Percentiles rank a stretch among this genome's conserved stretches.
Evolutionary conservation across 2,888 invertebrate species (phyloP).

Genomic region (Cecidostiba fungosa): DNA sequence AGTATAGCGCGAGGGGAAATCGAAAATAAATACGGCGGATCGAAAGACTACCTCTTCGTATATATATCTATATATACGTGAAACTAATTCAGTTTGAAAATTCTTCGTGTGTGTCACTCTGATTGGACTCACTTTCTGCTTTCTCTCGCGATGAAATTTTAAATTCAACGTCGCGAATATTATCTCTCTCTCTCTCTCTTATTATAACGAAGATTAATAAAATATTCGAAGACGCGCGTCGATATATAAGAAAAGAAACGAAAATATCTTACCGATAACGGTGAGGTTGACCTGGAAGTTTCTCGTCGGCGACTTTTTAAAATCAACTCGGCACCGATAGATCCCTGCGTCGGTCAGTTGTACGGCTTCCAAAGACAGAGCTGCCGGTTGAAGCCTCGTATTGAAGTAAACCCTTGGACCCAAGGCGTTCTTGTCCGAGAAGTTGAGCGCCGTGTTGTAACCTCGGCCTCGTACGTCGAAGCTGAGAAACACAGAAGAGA

Average conservation of each 20-base stretch:
- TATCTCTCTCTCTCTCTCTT: constrained; percentile 23
- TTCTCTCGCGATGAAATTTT: no score
- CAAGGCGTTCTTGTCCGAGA: constrained; percentile 81
- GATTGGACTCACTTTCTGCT: no score
- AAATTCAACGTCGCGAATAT: constrained; percentile 29
- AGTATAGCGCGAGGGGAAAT: not conserved
- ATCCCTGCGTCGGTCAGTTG: constrained; percentile 78
- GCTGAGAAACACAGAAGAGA: constrained; percentile 71
- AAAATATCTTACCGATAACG: constrained; percentile 80
- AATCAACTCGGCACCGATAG: constrained; percentile 83
- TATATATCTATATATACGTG: no score
- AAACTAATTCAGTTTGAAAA: no score
- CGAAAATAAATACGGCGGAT: no score
- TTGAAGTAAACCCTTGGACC: constrained; percentile 81
- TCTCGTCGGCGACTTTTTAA: constrained; percentile 82
- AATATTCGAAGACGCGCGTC: not conserved
- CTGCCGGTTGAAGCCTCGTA: constrained; percentile 81
- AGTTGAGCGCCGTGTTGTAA: constrained; percentile 80
- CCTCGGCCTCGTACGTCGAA: constrained; percentile 82
- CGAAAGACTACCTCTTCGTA: no score
- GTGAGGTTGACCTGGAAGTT: constrained; percentile 83
- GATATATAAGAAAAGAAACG: not conserved
- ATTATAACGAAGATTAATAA: no score
- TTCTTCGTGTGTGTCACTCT: no score
- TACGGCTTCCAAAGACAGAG: constrained; percentile 81